phyloP scores from a whole-genome alignment of 2,888 invertebrate genomes.

The Drosophila anomalata region DNA sequence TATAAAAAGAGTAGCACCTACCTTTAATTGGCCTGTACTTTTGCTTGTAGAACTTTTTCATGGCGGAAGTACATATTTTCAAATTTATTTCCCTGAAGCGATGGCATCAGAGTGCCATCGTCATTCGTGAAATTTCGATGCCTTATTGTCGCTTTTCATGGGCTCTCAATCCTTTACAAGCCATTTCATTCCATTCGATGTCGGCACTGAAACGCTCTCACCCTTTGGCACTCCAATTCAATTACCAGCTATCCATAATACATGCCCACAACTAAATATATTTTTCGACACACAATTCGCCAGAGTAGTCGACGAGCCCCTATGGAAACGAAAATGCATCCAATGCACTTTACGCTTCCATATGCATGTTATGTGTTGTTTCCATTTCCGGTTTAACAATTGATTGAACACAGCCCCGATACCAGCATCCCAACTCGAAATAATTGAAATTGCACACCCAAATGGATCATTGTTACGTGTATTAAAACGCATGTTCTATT shows the following conservation, averaged over 20 bases:
- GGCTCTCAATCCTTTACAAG: not conserved
- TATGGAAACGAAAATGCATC: constrained; percentile 51
- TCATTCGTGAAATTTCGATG: constrained; percentile 15
- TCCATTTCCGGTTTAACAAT: constrained; percentile 55
- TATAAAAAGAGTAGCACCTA: not conserved
- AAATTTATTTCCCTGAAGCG: constrained; percentile 1
- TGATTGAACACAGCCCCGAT: constrained; percentile 23
- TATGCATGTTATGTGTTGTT: constrained; percentile 20
- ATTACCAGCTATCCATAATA: constrained; percentile 31
- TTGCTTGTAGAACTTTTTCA: not conserved
- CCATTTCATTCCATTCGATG: constrained; percentile 8
- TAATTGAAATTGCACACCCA: constrained; percentile 49
- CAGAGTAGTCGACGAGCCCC: constrained; percentile 42
- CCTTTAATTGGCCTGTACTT: no score
- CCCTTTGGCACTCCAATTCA: constrained; percentile 48
- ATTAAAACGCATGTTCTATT: constrained; percentile 33
- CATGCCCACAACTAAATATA: constrained; percentile 37
- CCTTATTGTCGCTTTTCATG: constrained; percentile 12
- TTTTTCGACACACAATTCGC: constrained; percentile 19
- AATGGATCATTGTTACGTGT: constrained; percentile 33
- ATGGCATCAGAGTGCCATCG: constrained; percentile 2
- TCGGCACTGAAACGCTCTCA: not conserved
- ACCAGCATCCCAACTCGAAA: constrained; percentile 35
- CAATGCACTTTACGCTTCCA: constrained; percentile 53
- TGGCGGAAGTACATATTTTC: not conserved